Conservation (phyloP, 2,797 vertebrate species). For the Chromobotia macracanthus region DNA sequence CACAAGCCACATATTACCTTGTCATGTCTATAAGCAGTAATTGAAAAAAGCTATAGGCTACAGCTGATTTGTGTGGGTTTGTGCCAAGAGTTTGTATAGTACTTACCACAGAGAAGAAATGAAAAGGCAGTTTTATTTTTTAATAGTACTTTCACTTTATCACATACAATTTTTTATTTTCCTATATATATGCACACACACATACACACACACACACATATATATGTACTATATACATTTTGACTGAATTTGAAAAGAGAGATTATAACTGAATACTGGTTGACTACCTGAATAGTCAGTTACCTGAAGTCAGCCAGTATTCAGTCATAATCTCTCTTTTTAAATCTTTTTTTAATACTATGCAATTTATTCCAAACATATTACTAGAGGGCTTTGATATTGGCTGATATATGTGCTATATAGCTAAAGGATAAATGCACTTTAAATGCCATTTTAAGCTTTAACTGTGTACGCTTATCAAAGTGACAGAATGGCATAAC, state of each 20-base stretch:
- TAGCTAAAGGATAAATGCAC: conserved; percentile 38
- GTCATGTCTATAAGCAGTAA: background rate
- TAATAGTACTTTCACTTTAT: conserved; percentile 9
- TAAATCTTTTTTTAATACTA: background rate
- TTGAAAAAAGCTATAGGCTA: conserved; percentile 21
- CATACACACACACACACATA: no score
- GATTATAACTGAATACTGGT: no score
- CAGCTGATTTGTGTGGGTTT: conserved; percentile 5
- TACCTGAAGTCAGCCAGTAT: background rate
- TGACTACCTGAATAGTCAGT: no score
- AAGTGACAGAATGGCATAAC: conserved; percentile 42
- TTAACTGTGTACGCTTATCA: conserved; percentile 51
- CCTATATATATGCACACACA: no score
- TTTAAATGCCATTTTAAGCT: conserved; percentile 48
- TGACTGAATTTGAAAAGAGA: no score
- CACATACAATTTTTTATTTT: no score
- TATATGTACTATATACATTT: no score
- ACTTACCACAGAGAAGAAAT: conserved; percentile 1
- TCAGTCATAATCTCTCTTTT: background rate
- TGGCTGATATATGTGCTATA: conserved; percentile 19
- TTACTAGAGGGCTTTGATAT: conserved; percentile 4
- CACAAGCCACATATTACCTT: background rate
- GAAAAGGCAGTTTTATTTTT: background rate
- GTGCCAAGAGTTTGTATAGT: background rate
- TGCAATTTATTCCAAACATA: conserved; percentile 11